Evolutionary conservation across 2,113 vertebrate genomes (phyloP).

Genomic region (Platysteira castanea): DNA sequence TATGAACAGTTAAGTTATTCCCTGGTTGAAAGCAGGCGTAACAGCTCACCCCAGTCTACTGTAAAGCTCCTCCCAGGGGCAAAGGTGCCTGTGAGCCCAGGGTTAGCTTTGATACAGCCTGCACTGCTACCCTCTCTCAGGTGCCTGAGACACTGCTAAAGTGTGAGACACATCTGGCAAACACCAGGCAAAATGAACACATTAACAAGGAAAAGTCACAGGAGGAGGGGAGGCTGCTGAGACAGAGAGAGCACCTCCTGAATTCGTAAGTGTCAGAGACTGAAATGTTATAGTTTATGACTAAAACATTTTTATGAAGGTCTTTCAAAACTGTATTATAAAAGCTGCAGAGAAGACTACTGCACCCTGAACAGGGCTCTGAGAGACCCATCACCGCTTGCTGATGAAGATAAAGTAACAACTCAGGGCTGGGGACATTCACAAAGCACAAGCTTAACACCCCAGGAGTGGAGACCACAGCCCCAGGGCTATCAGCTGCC

Average conservation of each 20-base stretch:
- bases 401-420: not conserved
- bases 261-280: not conserved
- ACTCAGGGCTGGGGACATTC: not conserved
- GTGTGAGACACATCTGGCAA: not conserved
- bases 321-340: not conserved
- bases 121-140: not conserved
- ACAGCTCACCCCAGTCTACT: not conserved
- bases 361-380: not conserved
- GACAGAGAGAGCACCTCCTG: not conserved
- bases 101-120: not conserved
- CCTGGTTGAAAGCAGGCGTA: not conserved
- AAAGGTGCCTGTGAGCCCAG: not conserved
- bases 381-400: accelerated
- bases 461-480: not conserved
- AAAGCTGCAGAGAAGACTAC: not conserved
- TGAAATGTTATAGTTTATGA: not conserved
- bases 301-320: no score
- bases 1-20: not conserved
- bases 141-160: not conserved
- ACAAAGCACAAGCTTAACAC: not conserved
- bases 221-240: not conserved
- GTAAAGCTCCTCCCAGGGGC: not conserved
- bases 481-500: not conserved
- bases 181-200: not conserved
- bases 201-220: not conserved